Conservation (phyloP, 2,113 vertebrate genomes). For the Apodemus speciosus region DNA sequence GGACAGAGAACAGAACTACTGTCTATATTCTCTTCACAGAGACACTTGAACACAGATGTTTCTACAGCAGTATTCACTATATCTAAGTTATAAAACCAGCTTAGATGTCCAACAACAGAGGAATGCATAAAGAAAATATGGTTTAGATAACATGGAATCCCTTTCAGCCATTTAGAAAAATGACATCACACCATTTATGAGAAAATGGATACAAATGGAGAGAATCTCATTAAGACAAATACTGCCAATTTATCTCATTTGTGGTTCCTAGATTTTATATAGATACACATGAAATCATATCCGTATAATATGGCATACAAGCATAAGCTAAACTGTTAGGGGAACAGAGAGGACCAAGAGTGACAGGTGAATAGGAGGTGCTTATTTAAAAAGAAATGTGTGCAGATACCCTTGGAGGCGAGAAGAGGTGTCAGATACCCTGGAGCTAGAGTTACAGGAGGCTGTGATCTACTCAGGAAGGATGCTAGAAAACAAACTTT, state of each 20-base stretch:
- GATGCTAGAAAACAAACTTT: background rate
- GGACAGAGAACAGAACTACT: background rate
- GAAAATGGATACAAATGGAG: background rate
- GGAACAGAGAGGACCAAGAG: background rate
- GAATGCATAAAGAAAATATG: background rate
- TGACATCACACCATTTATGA: background rate
- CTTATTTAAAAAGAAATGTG: background rate
- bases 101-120: background rate
- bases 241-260: background rate
- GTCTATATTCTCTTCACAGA: background rate
- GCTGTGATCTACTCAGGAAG: background rate
- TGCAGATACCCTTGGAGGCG: too few species aligned
- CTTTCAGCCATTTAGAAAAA: background rate
- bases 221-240: background rate
- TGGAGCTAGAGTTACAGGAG: background rate
- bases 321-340: background rate
- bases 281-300: background rate
- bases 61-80: background rate
- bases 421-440: background rate
- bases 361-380: background rate
- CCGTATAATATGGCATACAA: background rate
- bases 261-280: background rate
- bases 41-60: background rate
- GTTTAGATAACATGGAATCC: background rate
- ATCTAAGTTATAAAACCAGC: background rate